Conservation (phyloP, 35 echinoderm and acorn worm species). For the Stichopus chloronotus region DNA sequence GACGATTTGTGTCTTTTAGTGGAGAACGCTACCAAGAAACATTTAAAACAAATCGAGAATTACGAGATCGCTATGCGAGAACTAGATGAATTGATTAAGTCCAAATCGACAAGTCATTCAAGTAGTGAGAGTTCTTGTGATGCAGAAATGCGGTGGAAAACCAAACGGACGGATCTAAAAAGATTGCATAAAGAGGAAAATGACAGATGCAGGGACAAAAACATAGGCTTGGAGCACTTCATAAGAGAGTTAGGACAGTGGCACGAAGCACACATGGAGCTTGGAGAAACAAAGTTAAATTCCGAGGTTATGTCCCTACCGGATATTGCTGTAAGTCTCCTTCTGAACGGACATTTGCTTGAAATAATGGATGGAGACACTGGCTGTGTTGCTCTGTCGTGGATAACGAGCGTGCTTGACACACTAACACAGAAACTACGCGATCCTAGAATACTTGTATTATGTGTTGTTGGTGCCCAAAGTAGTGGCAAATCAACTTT, state of each 20-base stretch:
- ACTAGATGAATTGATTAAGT: background rate
- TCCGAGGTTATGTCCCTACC: background rate
- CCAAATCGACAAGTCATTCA: background rate
- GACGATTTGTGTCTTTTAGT: background rate
- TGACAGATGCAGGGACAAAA: background rate
- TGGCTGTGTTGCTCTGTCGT: background rate
- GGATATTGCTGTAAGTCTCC: background rate
- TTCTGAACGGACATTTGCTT: background rate
- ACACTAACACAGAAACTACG: background rate
- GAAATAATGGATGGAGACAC: conserved; percentile 49
- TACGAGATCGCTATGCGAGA: background rate
- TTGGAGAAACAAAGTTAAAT: background rate
- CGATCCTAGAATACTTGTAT: conserved; percentile 4
- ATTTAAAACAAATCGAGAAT: background rate
- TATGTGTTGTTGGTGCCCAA: conserved; percentile 11
- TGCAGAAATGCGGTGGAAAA: background rate
- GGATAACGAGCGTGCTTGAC: conserved; percentile 28
- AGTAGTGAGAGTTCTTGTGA: background rate
- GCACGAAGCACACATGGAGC: conserved; percentile 14
- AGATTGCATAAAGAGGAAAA: background rate
- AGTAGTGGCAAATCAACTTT: conserved; percentile 47
- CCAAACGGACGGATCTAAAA: background rate
- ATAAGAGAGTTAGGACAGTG: conserved; percentile 27
- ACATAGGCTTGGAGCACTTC: conserved; percentile 19
- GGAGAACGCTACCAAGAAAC: background rate